phyloP scores from a whole-genome alignment of 2,797 vertebrate genomes.

The Micrastur ruficollis region DNA sequence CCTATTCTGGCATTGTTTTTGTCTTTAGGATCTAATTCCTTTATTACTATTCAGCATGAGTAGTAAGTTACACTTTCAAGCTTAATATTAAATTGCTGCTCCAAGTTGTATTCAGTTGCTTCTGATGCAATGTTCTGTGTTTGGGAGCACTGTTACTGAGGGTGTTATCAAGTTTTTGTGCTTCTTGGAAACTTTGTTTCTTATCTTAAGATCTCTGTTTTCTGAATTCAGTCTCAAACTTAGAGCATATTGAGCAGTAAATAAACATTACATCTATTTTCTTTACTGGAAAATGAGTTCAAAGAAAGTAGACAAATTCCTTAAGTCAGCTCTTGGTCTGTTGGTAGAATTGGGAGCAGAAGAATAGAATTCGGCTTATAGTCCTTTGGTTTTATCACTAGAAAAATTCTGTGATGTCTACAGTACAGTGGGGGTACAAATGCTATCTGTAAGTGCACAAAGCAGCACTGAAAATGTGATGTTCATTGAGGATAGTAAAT shows the following conservation, averaged over 20 bases:
- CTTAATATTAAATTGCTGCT: background rate
- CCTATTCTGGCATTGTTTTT: background rate
- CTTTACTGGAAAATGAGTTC: background rate
- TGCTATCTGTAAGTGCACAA: background rate
- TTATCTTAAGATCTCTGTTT: background rate
- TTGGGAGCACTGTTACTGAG: background rate
- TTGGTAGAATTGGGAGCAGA: background rate
- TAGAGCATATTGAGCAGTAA: background rate
- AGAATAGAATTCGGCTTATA: background rate
- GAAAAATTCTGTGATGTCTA: background rate
- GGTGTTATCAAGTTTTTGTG: background rate
- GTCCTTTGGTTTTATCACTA: background rate
- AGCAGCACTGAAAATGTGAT: background rate
- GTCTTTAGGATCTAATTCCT: background rate
- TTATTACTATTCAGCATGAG: background rate
- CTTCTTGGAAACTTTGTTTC: background rate
- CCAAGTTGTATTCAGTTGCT: background rate
- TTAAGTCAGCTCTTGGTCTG: background rate
- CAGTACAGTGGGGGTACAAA: background rate
- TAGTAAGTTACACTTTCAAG: background rate
- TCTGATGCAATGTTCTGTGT: background rate
- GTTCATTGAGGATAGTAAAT: background rate
- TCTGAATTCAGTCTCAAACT: background rate
- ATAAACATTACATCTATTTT: background rate
- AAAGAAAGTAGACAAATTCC: background rate